Base-by-base conservation (phyloP, 2,888 invertebrate species). In the Apodemia duryi region DNA sequence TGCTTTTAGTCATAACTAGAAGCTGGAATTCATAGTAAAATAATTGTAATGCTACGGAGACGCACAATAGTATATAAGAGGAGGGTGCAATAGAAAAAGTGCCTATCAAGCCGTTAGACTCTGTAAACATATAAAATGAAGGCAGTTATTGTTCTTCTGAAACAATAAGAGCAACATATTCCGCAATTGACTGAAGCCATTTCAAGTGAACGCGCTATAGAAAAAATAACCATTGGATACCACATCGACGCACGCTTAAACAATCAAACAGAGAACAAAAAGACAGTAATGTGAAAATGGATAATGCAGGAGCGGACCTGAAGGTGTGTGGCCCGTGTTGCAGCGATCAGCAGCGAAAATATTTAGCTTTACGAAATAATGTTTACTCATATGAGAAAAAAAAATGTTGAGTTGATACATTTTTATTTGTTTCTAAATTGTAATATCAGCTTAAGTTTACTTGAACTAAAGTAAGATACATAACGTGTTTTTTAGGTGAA, bases 161-260 rank as follows among this genome's bases (percentile, higher is more conserved):
- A 87, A 90, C 91, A 91, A 91, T 89, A 90, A 87, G 85, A 84
- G 87, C 79, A 84, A 87, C 86, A 88, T 88, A 88, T 90, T 88
- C 85, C 88, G 87, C 90, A 88, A 88, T 86, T 87, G 88, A 88
- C 84, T 89, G 86, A 84, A 84, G 83, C 88, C 86, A 84, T 86
- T 89, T 85, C 80, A 80, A 90, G 88, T 85, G 86, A 88, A 88
- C 88, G 84, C 82, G 74, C 80, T 78, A 79, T 84, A 83, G 87
- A 84, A 86, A 87, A 86, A 86, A 88, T 86, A 79, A 80, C 77
- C 83, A 83, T 78, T 84, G 88, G 85, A 85, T 85, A 88, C 86
- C 83, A 84, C 91, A 90, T 91, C 87, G 89, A 88, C 86, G 88
- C 89, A 86, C 89, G 89, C 85, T 89, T 88, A 91, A 89, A 91